Evolutionary conservation across 1,140 invertebrate species (phyloP), one percentile per base, ranked within the genome.

Genomic region (Thaumatotibia leucotreta): DNA sequence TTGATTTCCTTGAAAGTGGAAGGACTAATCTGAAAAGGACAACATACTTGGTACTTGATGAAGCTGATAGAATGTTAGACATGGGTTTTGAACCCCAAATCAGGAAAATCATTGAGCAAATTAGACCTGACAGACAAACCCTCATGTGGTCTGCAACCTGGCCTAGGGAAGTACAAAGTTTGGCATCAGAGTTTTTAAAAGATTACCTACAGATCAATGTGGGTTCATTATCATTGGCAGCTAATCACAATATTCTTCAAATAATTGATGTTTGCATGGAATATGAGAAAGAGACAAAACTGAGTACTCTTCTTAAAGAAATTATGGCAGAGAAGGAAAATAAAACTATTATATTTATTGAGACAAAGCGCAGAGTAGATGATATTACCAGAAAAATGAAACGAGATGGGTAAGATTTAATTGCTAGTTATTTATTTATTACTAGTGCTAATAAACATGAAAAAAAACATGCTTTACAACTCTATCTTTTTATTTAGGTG

Each of bases 81-180:
- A 99, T 99, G 98, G 98, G 98, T 70, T 99, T 99, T 91, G 98
- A 99, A 87, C 98, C 98, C 0, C 98, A 99, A 92, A 99, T 99
- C 71, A 93, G 98, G 69, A 99, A 99, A 92, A 99, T 99, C 70
- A 95, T 99, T 76, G 96, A 97, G 82, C 98, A 99, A 92, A 98
- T 99, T 58, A 91, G 95, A 68, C 95, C 95, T 0, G 95, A 96
- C 76, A 82, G 93, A 61, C 93, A 94, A 74, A 93, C 93, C 1
- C 80, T 94, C 5, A 98, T 98, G 97, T 98, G 97, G 96, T 97
- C 96, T 72, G 97, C 97, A 2, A 98, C 97, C 0, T 98, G 97
- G 97, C 97, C 97, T 1, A 96, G 97, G 83, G 97, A 98, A 92
- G 97, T 98, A 0, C 94, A 95, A 77, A 94, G 93, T 75, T 86